Percentiles rank a stretch among this genome's conserved stretches.
These are phyloP conservation scores for Isurus oxyrinchus DNA, from an alignment of 2,113 vertebrate species.

Conservation along the genomic window DNA sequence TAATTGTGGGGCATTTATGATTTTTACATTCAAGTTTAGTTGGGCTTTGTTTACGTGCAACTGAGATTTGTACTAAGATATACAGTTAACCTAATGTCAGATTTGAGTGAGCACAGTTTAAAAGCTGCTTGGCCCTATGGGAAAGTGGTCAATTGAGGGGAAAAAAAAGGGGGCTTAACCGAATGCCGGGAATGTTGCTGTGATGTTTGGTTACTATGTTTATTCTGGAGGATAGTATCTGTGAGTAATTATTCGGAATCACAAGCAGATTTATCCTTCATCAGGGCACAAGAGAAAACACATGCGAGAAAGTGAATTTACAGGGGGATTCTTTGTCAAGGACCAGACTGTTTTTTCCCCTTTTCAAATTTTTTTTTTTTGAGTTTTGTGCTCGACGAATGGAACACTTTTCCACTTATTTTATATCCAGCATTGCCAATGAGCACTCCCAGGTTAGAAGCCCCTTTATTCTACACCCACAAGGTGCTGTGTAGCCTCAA, in stretches of 20 bases:
- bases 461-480: too few species aligned
- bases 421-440: not conserved
- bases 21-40: not conserved
- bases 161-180: not conserved
- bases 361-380: not conserved
- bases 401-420: not conserved
- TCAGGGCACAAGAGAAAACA: not conserved
- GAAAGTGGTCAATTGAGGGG: not conserved
- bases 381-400: not conserved
- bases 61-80: not conserved
- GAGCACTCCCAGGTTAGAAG: not conserved
- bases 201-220: conserved; percentile 10
- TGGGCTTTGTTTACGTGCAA: not conserved
- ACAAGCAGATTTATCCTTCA: conserved; percentile 26
- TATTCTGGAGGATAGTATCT: conserved; percentile 15
- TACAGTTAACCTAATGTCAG: not conserved
- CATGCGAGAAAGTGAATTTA: not conserved
- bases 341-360: not conserved
- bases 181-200: conserved; percentile 2
- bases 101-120: not conserved
- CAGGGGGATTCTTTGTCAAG: conserved; percentile 11
- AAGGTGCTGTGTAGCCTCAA: not conserved
- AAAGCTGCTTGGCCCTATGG: not conserved
- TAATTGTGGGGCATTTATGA: not conserved
- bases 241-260: conserved; percentile 23